Conservation (phyloP, 2,113 vertebrate genomes). For the Triplophysa siluroides region DNA sequence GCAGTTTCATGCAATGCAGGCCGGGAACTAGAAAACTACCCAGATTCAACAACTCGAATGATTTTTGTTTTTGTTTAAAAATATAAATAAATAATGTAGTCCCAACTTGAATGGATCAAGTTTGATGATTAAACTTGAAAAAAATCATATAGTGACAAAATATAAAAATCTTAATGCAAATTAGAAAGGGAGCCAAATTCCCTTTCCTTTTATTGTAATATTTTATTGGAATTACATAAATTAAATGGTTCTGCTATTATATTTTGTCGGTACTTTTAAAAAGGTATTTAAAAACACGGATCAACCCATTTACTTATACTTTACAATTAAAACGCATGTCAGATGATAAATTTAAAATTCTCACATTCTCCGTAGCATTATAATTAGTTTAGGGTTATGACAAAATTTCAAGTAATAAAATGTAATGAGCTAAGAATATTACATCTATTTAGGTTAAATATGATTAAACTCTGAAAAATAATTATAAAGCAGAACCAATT, state of each 20-base stretch:
- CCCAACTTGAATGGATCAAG: too few species aligned
- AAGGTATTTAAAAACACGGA: background rate
- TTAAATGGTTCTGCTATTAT: background rate
- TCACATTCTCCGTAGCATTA: background rate
- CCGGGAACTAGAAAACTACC: too few species aligned
- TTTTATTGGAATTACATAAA: background rate
- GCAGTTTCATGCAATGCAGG: too few species aligned
- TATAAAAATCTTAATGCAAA: too few species aligned
- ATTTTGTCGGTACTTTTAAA: background rate
- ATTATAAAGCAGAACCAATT: background rate
- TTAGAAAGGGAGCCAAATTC: too few species aligned
- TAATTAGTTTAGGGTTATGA: background rate
- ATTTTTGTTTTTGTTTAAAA: too few species aligned
- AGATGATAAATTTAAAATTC: background rate
- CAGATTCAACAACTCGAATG: too few species aligned
- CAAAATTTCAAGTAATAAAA: background rate
- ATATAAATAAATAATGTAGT: too few species aligned
- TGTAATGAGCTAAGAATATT: background rate
- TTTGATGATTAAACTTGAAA: too few species aligned
- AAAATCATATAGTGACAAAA: too few species aligned
- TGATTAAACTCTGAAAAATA: background rate
- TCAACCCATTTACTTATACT: background rate
- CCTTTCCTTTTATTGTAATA: background rate
- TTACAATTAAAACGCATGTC: background rate
- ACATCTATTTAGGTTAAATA: background rate